phyloP scores from a whole-genome alignment of 2,888 invertebrate genomes.

The Drosophila neotestacea region DNA sequence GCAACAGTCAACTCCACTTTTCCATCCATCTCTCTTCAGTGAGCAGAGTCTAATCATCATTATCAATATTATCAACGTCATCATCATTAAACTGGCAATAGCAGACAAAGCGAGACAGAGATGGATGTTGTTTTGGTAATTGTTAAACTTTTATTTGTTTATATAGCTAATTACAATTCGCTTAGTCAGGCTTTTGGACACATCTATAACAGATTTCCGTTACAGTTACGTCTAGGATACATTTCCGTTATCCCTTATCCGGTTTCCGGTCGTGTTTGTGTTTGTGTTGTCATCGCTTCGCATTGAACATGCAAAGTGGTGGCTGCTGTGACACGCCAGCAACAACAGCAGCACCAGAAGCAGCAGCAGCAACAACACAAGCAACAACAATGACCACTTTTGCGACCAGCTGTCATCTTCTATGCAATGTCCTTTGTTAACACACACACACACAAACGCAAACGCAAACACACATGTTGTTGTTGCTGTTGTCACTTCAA shows the following conservation, averaged over 20 bases:
- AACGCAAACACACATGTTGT: background rate
- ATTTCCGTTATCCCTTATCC: constrained; percentile 53
- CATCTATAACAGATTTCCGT: constrained; percentile 50
- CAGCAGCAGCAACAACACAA: constrained; percentile 29
- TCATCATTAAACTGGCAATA: constrained; percentile 13
- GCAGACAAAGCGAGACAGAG: background rate
- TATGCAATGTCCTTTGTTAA: constrained; percentile 42
- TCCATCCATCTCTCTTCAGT: background rate
- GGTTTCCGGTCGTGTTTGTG: constrained; percentile 29
- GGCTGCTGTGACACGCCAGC: constrained; percentile 43
- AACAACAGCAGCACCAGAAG: constrained; percentile 17
- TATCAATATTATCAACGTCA: constrained; percentile 11
- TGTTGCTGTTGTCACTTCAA: constrained; percentile 41
- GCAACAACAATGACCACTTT: constrained; percentile 49
- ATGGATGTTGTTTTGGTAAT: constrained; percentile 18
- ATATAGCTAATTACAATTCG: constrained; percentile 58
- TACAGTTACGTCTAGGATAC: constrained; percentile 25
- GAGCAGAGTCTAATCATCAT: constrained; percentile 26
- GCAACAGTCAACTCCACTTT: constrained; percentile 4
- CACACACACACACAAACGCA: constrained; percentile 16
- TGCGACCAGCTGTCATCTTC: constrained; percentile 29
- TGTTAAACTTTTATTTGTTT: constrained; percentile 66
- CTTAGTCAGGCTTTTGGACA: constrained; percentile 17
- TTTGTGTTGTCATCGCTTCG: constrained; percentile 7
- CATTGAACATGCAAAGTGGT: constrained; percentile 48